A percentile compares a stretch with the other conserved stretches of the same genome.
These are phyloP conservation scores for Ammospiza caudacuta DNA, from an alignment of 2,113 vertebrate genomes.

Conservation along the genomic window DNA sequence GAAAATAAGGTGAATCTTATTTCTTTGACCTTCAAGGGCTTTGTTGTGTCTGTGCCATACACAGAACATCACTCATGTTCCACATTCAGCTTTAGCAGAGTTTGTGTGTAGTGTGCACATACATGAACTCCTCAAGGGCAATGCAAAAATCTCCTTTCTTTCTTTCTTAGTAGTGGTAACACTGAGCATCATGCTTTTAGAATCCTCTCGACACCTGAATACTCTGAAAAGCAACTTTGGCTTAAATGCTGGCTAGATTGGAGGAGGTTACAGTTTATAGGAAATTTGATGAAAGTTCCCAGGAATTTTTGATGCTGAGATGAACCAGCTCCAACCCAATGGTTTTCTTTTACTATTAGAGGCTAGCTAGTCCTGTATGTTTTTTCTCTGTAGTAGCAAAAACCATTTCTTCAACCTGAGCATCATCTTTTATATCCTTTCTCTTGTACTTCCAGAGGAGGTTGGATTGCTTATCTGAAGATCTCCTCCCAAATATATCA, in stretches of 20 bases:
- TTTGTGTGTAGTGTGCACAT: not conserved
- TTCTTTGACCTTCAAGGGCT: not conserved
- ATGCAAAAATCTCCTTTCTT: not conserved
- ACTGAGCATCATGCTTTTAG: not conserved
- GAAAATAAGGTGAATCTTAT: constrained; percentile 87
- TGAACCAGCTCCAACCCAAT: not conserved
- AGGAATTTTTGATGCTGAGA: not conserved
- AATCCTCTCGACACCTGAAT: not conserved
- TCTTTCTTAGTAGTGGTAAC: not conserved
- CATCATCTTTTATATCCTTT: not conserved
- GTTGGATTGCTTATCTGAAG: not conserved
- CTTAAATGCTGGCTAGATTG: not conserved
- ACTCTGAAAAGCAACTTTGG: not conserved
- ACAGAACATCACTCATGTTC: not conserved
- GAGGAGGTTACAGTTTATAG: not conserved
- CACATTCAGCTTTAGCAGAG: not conserved
- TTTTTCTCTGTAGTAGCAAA: not conserved
- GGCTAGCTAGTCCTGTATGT: not conserved
- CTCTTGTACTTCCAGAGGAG: not conserved
- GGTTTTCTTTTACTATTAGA: not conserved
- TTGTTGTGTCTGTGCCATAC: not conserved
- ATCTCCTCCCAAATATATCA: not conserved
- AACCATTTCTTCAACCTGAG: not conserved
- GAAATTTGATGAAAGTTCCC: not conserved
- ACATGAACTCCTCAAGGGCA: not conserved